Evolutionary conservation across 2,797 vertebrate genomes (phyloP).

Genomic region (Pygocentrus nattereri): DNA sequence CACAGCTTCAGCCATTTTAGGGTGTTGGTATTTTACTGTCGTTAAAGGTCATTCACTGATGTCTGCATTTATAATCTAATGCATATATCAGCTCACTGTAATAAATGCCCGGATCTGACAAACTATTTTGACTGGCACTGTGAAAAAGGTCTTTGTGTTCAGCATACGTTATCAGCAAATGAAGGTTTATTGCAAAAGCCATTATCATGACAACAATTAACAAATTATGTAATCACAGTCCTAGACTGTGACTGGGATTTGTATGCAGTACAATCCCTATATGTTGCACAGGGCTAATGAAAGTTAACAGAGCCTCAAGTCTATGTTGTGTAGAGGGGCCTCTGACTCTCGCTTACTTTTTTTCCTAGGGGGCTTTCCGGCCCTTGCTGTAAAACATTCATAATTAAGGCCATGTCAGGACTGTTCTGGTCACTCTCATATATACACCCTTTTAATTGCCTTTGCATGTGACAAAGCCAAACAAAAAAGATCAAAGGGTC

Average conservation of each 20-base stretch:
- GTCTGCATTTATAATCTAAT: slow-evolving; percentile 52
- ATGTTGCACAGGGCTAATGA: no score
- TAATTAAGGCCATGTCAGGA: slow-evolving; percentile 63
- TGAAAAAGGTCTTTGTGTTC: slow-evolving; percentile 69
- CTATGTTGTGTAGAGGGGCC: slow-evolving; percentile 41
- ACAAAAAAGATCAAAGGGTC: slow-evolving; percentile 60
- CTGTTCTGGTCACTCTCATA: slow-evolving; percentile 48
- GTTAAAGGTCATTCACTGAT: slow-evolving; percentile 55
- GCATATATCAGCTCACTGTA: slow-evolving; percentile 50
- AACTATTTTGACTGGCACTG: slow-evolving; percentile 66
- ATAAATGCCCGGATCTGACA: slow-evolving; percentile 60
- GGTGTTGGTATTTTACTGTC: slow-evolving; percentile 32
- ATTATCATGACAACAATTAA: no score
- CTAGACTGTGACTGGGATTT: no score
- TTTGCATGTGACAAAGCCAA: slow-evolving; percentile 57
- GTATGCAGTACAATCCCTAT: no score
- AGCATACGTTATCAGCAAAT: slow-evolving; percentile 45
- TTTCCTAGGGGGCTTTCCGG: slow-evolving; percentile 14
- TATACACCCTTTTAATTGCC: slow-evolving; percentile 58
- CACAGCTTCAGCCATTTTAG: slow-evolving; percentile 13
- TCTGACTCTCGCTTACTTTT: slow-evolving; percentile 6
- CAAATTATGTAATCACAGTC: no score
- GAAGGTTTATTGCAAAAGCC: no score
- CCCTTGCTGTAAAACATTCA: slow-evolving; percentile 52
- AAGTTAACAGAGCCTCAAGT: slow-evolving; percentile 53